Evolutionary conservation across 2,888 invertebrate species (phyloP).

Genomic region (Meiosimyza platycephala): DNA sequence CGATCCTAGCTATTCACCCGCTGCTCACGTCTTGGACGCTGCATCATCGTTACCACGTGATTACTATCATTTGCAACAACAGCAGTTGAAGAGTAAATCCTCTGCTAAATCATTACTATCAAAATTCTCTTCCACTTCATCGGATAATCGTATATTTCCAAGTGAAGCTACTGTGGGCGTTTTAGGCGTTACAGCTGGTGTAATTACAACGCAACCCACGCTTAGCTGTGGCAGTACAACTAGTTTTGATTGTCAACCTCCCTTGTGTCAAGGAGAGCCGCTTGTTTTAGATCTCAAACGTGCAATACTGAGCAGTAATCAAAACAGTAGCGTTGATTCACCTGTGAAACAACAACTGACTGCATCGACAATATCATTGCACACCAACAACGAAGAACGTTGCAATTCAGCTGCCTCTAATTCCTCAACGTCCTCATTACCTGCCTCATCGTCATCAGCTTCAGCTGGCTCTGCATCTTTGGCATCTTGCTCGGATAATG

Average conservation of each 20-base stretch:
- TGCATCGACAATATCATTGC: slow-evolving; percentile 16
- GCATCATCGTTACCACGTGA: slow-evolving; percentile 62
- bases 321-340: slow-evolving; percentile 41
- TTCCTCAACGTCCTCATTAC: slow-evolving; percentile 30
- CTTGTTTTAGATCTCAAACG: slow-evolving; percentile 59
- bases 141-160: slow-evolving; percentile 64
- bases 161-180: slow-evolving; percentile 50
- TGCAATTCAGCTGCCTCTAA: slow-evolving; percentile 16
- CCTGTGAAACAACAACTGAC: slow-evolving; percentile 19
- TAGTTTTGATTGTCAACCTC: slow-evolving; percentile 58
- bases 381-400: slow-evolving; percentile 20
- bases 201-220: slow-evolving; percentile 59
- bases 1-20: slow-evolving; percentile 40
- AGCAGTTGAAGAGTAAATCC: slow-evolving; percentile 62
- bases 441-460: slow-evolving; percentile 41
- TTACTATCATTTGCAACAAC: slow-evolving; percentile 64
- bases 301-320: slow-evolving; percentile 55
- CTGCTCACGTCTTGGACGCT: slow-evolving; percentile 38
- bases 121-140: slow-evolving; percentile 60
- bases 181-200: slow-evolving; percentile 52
- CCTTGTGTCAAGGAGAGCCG: slow-evolving; percentile 50
- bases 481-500: slow-evolving; percentile 45
- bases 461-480: slow-evolving; percentile 49
- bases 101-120: slow-evolving; percentile 60
- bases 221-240: slow-evolving; percentile 43